Conservation (phyloP, 2,113 vertebrate genomes). For the Macquaria ambigua region DNA sequence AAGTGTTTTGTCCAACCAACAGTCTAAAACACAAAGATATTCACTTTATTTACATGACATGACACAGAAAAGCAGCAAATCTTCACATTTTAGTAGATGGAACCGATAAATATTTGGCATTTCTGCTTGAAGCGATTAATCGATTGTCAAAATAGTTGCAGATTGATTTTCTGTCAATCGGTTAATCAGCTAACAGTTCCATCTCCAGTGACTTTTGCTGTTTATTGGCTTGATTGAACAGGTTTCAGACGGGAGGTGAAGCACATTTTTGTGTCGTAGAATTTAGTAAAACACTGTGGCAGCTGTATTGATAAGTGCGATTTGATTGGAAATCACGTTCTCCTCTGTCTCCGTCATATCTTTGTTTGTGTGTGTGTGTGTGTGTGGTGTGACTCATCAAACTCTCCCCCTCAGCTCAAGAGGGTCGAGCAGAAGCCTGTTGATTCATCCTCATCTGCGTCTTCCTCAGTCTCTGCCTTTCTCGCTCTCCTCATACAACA, state of each 20-base stretch:
- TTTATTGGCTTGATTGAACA: background rate
- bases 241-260: background rate
- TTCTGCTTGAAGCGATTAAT: background rate
- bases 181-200: background rate
- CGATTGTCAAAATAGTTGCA: background rate
- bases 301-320: background rate
- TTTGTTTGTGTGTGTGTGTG: background rate
- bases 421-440: slow-evolving; percentile 33
- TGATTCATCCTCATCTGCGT: slow-evolving; percentile 39
- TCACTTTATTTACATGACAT: background rate
- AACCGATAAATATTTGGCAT: background rate
- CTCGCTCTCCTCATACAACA: background rate
- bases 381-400: slow-evolving; percentile 59
- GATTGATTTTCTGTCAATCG: background rate
- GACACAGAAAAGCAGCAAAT: background rate
- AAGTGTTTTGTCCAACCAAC: background rate
- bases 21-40: background rate
- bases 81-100: background rate
- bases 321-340: slow-evolving; percentile 16
- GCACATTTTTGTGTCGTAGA: background rate
- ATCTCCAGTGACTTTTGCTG: background rate
- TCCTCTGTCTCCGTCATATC: slow-evolving; percentile 2
- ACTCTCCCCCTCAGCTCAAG: slow-evolving; percentile 39
- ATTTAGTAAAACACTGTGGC: background rate
- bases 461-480: slow-evolving; percentile 4